These are phyloP conservation scores for Smutsia gigantea DNA, from an alignment of 2,797 vertebrate species.

Conservation along the genomic window DNA sequence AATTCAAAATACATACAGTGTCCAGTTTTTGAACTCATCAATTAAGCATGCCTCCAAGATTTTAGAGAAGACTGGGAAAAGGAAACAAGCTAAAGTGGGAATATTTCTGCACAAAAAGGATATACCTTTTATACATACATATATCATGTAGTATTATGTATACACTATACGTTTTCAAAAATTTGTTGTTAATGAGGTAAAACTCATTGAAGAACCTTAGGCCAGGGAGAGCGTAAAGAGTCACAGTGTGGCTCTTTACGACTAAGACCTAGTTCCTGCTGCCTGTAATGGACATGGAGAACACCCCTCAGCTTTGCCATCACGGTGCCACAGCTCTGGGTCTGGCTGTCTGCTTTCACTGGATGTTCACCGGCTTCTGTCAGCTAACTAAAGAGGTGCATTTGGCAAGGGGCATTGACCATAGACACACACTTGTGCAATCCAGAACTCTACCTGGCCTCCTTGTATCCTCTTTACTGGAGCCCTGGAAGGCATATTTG, in stretches of 20 bases:
- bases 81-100: not conserved
- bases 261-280: not conserved
- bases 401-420: not conserved
- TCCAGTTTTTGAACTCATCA: conserved; percentile 56
- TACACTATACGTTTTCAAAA: not conserved
- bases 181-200: not conserved
- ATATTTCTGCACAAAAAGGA: not conserved
- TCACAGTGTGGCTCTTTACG: not conserved
- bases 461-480: not conserved
- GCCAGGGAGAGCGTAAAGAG: not conserved
- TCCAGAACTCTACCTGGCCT: not conserved
- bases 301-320: not conserved
- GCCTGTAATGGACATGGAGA: not conserved
- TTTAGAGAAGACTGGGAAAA: not conserved
- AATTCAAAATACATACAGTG: conserved; percentile 13
- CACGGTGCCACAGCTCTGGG: not conserved
- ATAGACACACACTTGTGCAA: not conserved
- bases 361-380: not conserved
- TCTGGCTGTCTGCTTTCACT: not conserved
- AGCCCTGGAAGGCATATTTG: not conserved
- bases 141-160: not conserved
- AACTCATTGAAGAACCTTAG: not conserved
- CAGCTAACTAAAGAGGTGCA: not conserved
- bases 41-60: not conserved
- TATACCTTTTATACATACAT: not conserved